Evolutionary conservation across 2,797 vertebrate genomes (phyloP).

Genomic region (Alauda arvensis): DNA sequence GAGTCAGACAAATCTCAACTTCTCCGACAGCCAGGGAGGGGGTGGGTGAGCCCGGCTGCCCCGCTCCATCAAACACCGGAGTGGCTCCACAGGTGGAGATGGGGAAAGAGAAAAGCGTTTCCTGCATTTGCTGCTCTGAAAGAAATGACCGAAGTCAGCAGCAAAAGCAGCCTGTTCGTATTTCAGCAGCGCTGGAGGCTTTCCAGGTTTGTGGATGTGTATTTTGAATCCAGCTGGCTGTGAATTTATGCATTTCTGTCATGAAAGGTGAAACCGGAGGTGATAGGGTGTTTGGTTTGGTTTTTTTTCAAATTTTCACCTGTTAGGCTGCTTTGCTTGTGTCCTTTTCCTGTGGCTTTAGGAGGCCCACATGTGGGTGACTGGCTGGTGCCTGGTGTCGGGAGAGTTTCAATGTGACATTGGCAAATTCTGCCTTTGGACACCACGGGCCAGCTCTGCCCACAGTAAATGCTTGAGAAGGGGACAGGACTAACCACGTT

Average conservation of each 20-base stretch:
- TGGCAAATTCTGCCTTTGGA: not conserved
- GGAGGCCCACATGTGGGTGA: fast-evolving
- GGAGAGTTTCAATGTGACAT: not conserved
- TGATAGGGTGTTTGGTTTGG: too few species aligned
- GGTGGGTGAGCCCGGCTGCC: not conserved
- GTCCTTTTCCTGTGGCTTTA: not conserved
- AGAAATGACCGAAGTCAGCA: not conserved
- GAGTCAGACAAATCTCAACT: not conserved
- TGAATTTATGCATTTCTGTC: not conserved
- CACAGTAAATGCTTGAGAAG: not conserved
- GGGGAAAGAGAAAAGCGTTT: not conserved
- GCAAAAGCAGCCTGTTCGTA: not conserved
- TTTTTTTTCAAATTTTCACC: not conserved
- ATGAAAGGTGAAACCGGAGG: not conserved
- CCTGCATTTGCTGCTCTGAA: not conserved
- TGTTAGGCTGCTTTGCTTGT: not conserved
- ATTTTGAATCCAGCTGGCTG: not conserved
- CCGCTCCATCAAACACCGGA: not conserved
- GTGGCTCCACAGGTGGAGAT: not conserved
- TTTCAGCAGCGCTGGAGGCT: not conserved
- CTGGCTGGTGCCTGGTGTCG: not conserved
- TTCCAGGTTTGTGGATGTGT: not conserved
- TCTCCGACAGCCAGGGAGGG: not conserved
- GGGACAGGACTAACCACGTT: not conserved
- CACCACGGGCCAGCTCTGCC: not conserved